phyloP scores from a whole-genome alignment of 2,113 vertebrate genomes.

The Sakesphorus luctuosus region DNA sequence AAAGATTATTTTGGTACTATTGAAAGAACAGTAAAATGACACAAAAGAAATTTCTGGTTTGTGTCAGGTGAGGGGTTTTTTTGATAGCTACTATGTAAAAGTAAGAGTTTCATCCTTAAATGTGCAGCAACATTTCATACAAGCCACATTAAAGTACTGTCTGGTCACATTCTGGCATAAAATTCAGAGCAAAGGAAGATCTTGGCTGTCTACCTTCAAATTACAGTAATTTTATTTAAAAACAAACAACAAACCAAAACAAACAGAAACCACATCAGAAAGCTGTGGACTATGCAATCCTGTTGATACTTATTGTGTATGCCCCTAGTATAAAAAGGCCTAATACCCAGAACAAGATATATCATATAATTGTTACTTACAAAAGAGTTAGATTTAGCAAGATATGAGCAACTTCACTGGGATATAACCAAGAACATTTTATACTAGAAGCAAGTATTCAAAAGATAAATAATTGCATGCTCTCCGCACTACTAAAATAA shows the following conservation, averaged over 20 bases:
- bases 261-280: not conserved
- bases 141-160: not conserved
- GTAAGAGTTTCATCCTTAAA: not conserved
- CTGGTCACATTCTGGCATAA: not conserved
- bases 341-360: not conserved
- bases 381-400: not conserved
- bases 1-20: not conserved
- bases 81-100: not conserved
- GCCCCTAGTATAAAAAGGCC: not conserved
- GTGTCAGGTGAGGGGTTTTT: rapidly evolving
- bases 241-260: not conserved
- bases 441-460: not conserved
- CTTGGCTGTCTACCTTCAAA: not conserved
- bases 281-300: not conserved
- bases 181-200: not conserved
- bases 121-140: not conserved
- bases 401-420: not conserved
- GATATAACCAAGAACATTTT: not conserved
- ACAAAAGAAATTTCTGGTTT: not conserved
- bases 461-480: not conserved
- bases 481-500: not conserved
- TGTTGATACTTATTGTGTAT: not conserved
- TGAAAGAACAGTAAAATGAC: not conserved
- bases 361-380: not conserved
- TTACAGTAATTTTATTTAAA: not conserved